phyloP scores from a whole-genome alignment of 2,113 vertebrate genomes.

The Climacteris rufus region DNA sequence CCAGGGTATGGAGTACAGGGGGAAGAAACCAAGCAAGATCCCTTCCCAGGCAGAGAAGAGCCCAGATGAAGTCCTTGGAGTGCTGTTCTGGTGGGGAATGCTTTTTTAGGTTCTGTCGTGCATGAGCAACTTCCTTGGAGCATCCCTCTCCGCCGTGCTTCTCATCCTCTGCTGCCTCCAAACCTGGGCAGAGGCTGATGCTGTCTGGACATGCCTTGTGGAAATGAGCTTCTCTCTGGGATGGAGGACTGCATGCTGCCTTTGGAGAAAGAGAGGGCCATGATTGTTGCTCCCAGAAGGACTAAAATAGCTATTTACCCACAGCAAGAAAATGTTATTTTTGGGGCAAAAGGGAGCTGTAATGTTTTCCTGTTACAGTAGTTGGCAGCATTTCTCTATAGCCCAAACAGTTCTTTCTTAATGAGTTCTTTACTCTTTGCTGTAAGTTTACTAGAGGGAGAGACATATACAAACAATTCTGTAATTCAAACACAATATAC shows the following conservation, averaged over 20 bases:
- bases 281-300: background rate
- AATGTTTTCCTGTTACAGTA: slow-evolving; percentile 64
- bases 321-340: background rate
- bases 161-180: background rate
- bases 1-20: background rate
- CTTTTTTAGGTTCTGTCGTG: background rate
- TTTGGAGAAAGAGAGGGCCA: background rate
- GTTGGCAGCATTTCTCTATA: slow-evolving; percentile 69
- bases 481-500: background rate
- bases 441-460: background rate
- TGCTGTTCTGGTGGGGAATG: background rate
- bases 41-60: background rate
- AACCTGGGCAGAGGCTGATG: background rate
- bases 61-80: background rate
- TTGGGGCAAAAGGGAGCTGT: slow-evolving; percentile 49
- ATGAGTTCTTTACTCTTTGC: background rate
- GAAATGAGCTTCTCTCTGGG: background rate
- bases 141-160: background rate
- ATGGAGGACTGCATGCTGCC: background rate
- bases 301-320: background rate
- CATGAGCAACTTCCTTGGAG: background rate
- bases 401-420: slow-evolving; percentile 24
- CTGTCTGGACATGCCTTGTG: background rate
- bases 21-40: background rate
- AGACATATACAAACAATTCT: background rate